Evolutionary conservation across 2,797 vertebrate species (phyloP).

Genomic region (Graptemys geographica): DNA sequence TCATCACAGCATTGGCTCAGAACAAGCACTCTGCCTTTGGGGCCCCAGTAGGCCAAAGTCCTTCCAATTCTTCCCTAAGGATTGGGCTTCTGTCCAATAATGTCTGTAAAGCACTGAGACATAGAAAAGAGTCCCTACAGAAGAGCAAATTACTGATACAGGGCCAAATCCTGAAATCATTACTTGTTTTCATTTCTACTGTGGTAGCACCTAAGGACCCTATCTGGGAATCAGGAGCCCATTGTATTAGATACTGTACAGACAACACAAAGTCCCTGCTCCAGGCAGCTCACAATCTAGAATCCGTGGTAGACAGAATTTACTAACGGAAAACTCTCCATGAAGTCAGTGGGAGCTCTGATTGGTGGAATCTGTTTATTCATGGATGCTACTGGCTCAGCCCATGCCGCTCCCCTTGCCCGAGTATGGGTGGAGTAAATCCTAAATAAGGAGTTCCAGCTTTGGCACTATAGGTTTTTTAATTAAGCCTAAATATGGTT

Average conservation of each 20-base stretch:
- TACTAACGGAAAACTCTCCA: not conserved
- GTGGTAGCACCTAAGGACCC: not conserved
- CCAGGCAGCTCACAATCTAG: not conserved
- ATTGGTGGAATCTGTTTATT: slow-evolving; percentile 4
- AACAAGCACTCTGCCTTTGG: not conserved
- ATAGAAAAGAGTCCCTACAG: not conserved
- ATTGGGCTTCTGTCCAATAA: not conserved
- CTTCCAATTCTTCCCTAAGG: not conserved
- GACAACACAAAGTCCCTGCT: not conserved
- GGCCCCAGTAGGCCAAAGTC: not conserved
- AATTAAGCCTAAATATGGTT: not conserved
- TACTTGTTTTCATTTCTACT: slow-evolving; percentile 22
- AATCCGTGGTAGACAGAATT: not conserved
- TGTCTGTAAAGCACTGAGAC: not conserved
- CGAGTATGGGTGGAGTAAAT: not conserved
- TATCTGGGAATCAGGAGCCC: not conserved
- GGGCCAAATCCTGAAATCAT: not conserved
- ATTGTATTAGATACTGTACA: not conserved
- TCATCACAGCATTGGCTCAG: not conserved
- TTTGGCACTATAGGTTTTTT: not conserved
- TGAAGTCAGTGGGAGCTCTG: not conserved
- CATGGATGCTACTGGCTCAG: not conserved
- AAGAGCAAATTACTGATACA: not conserved
- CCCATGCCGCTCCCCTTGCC: slow-evolving; percentile 32
- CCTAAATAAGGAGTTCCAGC: not conserved